Evolutionary conservation across 1,140 invertebrate genomes (phyloP), one percentile per base, ranked within the genome.

Genomic region (Drosophila lacertosa): DNA sequence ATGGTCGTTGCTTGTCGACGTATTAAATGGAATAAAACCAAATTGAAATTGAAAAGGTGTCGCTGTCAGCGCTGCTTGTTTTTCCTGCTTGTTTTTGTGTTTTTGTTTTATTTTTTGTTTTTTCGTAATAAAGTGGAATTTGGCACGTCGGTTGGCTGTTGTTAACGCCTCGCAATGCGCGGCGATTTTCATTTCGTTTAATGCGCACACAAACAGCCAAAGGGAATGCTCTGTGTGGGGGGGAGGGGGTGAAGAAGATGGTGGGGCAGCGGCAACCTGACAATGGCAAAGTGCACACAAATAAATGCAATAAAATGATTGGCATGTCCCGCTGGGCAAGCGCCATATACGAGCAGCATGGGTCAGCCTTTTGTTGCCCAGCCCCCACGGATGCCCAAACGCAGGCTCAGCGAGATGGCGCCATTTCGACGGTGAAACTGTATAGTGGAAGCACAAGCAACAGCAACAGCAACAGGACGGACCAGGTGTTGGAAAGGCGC

Each of bases 231-330:
- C 24, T 24, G 54, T 3, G 40, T 40, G 26, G 9, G 16, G 6
- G 5, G 16, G n/a, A 11, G 35, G 5, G 33, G 20, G n/a, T n/a
- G n/a, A n/a, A n/a, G n/a, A n/a, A n/a, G n/a, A n/a, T n/a, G n/a
- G n/a, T n/a, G n/a, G 44, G 16, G 3, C 2, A 20, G 24, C n/a
- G 6, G 20, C 37, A 22, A 24, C 60, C 81, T 74, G 77, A 86
- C 81, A 86, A 88, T 86, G 81, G 64, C 65, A 77, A 88, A 86
- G 82, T 86, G 77, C 81, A 86, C 76, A 86, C 72, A 86, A 88
- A 86, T 86, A 88, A 86, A 81, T 81, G 82, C 81, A 86, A 86
- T 86, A 82, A 86, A 86, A 86, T 86, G 81, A 86, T 86, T 86
- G 81, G 81, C 81, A 86, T 86, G 74, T 74, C 69, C 75, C 67